Evolutionary conservation across 2,113 vertebrate species (phyloP), one percentile per base, ranked within the genome.

Genomic region (Anas platyrhynchos): DNA sequence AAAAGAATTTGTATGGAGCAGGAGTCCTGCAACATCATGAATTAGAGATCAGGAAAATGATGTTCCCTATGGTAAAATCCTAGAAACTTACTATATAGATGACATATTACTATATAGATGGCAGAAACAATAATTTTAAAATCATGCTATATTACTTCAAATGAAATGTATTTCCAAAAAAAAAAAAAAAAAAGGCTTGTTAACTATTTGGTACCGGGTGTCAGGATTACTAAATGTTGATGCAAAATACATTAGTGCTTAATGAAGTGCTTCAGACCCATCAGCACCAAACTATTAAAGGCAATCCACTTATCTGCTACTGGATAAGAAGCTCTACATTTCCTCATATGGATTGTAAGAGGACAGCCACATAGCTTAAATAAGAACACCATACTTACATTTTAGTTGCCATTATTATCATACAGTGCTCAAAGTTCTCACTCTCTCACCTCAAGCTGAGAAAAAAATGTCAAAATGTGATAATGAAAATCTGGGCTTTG

Each of bases 191-290:
- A 95, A 65, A 48, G 44, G 5, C 32, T 90, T 84, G 76, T 87
- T 94, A 88, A 82, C 80, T 27, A 29, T 88, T 96, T 94, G 88
- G 62, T 92, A 36, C 48, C 4, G 13, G 31, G 41, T 92, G 50
- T 89, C 88, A 89, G 71, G 48, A 85, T 90, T 94, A 25, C 62
- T 84, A 85, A 76, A 90, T 71, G 44, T 65, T 94, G 85, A 61
- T 95, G 58, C 76, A 94, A 94, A 89, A 95, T 82, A 48, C 22
- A 13, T 89, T 82, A 84, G 48, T 80, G 74, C 38, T 94, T 95
- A 91, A 89, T 68, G 61, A 93, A 93, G 55, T 95, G 73, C 86
- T 93, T 94, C 91, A 93, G 66, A 89, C n/a, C 54, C 55, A 85
- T 91, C 83, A 92, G 63, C 52, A 94, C 89, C 77, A 52, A 89